These are phyloP conservation scores for Fringilla coelebs DNA, from an alignment of 2,797 vertebrate genomes.

Conservation along the genomic window DNA sequence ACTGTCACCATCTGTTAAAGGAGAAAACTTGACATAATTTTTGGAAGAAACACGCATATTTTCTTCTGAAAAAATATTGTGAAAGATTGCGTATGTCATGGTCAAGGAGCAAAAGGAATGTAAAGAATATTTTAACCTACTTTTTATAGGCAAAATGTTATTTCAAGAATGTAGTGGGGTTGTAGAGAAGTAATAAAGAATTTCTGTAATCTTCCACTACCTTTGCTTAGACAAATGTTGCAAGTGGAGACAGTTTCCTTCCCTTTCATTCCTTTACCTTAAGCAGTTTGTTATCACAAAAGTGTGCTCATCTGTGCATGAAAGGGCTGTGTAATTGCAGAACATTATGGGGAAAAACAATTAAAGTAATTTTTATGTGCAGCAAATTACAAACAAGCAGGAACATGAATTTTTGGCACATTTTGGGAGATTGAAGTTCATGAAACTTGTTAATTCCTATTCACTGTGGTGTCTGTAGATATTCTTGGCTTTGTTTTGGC, in stretches of 20 bases:
- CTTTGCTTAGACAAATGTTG: not conserved
- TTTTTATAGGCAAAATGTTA: not conserved
- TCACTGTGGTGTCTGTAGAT: not conserved
- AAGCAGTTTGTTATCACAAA: not conserved
- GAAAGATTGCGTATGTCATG: constrained; percentile 14
- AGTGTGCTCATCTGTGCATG: not conserved
- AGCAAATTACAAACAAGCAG: constrained; percentile 25
- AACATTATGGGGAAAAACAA: not conserved
- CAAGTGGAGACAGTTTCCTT: not conserved
- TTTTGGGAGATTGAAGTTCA: not conserved
- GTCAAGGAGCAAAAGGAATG: constrained; percentile 1
- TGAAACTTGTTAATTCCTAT: not conserved
- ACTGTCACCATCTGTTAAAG: constrained; percentile 51
- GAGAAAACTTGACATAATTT: constrained; percentile 23
- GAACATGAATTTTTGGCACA: constrained; percentile 15
- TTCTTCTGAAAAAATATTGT: constrained; percentile 34
- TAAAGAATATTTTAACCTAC: constrained; percentile 1
- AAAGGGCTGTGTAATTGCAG: not conserved
- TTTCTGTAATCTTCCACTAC: not conserved
- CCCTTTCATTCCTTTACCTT: not conserved
- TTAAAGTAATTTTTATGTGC: not conserved
- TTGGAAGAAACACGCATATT: constrained; percentile 11
- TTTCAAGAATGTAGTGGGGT: not conserved
- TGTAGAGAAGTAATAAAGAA: not conserved
- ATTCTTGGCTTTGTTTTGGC: constrained; percentile 19